These are phyloP conservation scores for Zelostemma sp. DNA, from an alignment of 1,140 invertebrate genomes.

Conservation along the genomic window DNA sequence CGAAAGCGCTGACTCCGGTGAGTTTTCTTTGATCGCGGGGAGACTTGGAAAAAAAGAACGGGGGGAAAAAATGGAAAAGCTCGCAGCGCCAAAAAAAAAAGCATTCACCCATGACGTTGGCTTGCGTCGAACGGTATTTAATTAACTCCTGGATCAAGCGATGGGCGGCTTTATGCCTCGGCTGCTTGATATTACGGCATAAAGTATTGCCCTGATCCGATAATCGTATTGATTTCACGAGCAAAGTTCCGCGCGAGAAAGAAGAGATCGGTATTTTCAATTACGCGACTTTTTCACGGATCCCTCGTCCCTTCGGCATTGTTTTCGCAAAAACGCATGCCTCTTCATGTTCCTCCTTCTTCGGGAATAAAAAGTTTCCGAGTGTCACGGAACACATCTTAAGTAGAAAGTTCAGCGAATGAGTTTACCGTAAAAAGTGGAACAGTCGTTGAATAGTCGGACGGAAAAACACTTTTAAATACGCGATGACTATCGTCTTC, in stretches of 20 bases:
- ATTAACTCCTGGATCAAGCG: slow-evolving; percentile 29
- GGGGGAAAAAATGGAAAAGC: slow-evolving; percentile 34
- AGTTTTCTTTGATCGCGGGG: slow-evolving; percentile 31
- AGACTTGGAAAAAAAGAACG: slow-evolving; percentile 15
- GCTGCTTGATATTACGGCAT: slow-evolving; percentile 36
- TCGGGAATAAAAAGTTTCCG: background rate
- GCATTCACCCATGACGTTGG: slow-evolving; percentile 42
- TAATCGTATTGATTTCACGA: slow-evolving; percentile 42
- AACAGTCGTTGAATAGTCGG: slow-evolving; percentile 33
- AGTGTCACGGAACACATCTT: too few species aligned
- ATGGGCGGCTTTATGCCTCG: slow-evolving; percentile 37
- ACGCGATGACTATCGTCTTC: slow-evolving; percentile 34
- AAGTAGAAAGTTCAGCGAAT: slow-evolving; percentile 20
- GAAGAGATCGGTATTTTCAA: background rate
- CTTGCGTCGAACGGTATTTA: slow-evolving; percentile 48
- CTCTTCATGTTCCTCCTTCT: too few species aligned
- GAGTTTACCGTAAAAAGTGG: slow-evolving; percentile 29
- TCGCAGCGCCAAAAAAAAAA: slow-evolving; percentile 23
- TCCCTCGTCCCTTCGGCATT: too few species aligned
- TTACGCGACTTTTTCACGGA: too few species aligned
- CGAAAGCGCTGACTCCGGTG: slow-evolving; percentile 26
- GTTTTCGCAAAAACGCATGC: too few species aligned
- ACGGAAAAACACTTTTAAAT: slow-evolving; percentile 11
- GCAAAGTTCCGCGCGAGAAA: slow-evolving; percentile 33
- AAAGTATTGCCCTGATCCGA: slow-evolving; percentile 42